These are phyloP conservation scores for Antechinus flavipes DNA, from an alignment of 2,113 vertebrate genomes.

Conservation along the genomic window DNA sequence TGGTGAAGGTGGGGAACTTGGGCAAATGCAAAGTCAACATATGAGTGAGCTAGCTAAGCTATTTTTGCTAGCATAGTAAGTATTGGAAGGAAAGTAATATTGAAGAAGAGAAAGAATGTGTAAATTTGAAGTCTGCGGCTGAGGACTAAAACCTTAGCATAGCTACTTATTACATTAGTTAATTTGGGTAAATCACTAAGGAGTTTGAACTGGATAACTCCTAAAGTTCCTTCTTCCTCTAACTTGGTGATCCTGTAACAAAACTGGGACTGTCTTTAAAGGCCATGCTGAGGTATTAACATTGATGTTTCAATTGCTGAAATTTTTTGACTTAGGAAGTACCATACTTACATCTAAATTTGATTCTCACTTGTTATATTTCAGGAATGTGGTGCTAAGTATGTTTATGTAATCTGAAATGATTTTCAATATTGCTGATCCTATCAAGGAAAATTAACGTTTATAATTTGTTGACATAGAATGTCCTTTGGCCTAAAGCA, in stretches of 20 bases:
- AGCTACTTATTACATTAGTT: neutral
- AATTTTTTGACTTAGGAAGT: neutral
- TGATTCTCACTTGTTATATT: neutral
- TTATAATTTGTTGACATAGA: conserved; percentile 68
- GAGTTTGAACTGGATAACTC: neutral
- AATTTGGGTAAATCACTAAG: neutral
- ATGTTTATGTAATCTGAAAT: conserved; percentile 1
- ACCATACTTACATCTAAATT: neutral
- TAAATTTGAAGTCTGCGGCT: neutral
- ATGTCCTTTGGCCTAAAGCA: conserved; percentile 34
- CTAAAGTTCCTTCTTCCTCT: neutral
- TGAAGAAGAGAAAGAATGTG: neutral
- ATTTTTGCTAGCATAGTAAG: neutral
- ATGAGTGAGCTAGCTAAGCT: neutral
- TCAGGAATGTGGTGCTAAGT: neutral
- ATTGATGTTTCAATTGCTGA: neutral
- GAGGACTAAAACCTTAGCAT: neutral
- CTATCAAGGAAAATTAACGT: conserved; percentile 46
- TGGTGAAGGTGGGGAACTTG: neutral
- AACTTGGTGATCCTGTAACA: neutral
- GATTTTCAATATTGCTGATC: conserved; percentile 37
- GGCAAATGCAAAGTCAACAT: neutral
- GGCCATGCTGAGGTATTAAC: neutral
- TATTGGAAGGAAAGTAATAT: neutral
- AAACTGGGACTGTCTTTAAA: neutral